Base-by-base conservation (phyloP, 2,113 vertebrate species). In the Bufo gargarizans region DNA sequence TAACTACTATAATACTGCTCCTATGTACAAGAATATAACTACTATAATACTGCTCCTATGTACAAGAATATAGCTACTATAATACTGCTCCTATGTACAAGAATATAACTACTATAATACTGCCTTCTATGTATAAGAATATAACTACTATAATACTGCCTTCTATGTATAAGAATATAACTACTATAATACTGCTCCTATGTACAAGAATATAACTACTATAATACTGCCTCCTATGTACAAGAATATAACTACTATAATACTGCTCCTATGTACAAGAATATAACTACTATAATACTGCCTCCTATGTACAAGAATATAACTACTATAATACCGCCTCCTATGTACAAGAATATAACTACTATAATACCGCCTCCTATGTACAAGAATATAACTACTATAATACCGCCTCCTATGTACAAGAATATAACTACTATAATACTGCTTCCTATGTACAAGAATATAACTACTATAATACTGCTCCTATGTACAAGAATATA, bases 341-440 rank as follows among this genome's bases (percentile, higher is more conserved):
- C 56, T 58, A 58, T 61, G 16, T 61, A 61, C 58, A 61, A 67
- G 63, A 67, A 67, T 10, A 67, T 65, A 65, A n/a, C 63, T 20
- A 65, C 65, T 67, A 67, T 67, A 67, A 67, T 67, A 67, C 65
- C 22, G 65, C 9, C n/a, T 22, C 65, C 65, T 67, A 67, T 67
- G 10, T 67, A 67, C 65, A 67, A 67, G 65, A 67, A 67, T 67
- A 67, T 67, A 67, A 22, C 65, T 67, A 67, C 65, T 67, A 67
- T n/a, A 67, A 67, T 67, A 71, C 67, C 43, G 22, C 11, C 5
- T n/a, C 22, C n/a, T 33, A 71, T 47, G 14, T 74, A 74, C 71
- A 74, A 47, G 71, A 47, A 74, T 47, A 47, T 74, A 74, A 74
- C 71, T 74, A 47, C 71, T 47, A 74, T 74, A 74, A 74, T 17